Evolutionary conservation across 2,797 vertebrate species (phyloP).

Genomic region (Cercopithecus mitis): DNA sequence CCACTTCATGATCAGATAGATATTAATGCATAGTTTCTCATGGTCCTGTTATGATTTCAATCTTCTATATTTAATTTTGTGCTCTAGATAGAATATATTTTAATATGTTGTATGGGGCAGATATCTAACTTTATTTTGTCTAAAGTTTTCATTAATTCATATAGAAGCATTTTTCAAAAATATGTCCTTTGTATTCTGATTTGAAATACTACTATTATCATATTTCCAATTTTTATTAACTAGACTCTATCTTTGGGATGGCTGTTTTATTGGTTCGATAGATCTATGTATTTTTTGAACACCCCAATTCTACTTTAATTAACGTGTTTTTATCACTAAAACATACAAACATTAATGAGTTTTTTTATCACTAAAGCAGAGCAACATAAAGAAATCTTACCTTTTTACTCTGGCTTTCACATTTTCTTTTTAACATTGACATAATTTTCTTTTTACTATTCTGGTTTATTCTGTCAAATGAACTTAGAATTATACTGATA

Average conservation of each 20-base stretch:
- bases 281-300: neutral
- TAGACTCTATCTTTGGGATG: neutral
- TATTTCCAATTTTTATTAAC: neutral
- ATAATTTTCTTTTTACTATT: neutral
- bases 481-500: neutral
- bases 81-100: neutral
- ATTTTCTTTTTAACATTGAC: neutral
- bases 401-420: neutral
- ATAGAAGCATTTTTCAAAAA: neutral
- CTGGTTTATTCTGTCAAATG: neutral
- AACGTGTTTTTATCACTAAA: neutral
- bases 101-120: neutral
- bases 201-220: neutral
- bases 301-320: neutral
- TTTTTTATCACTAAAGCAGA: neutral
- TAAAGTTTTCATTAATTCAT: neutral
- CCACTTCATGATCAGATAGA: neutral
- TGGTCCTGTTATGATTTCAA: neutral
- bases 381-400: neutral
- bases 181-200: neutral
- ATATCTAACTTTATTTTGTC: neutral
- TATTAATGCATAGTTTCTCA: neutral
- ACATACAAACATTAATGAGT: neutral
- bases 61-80: neutral
- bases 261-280: neutral